phyloP scores from a whole-genome alignment of 2,888 invertebrate genomes.

The Cephus sareptanus region DNA sequence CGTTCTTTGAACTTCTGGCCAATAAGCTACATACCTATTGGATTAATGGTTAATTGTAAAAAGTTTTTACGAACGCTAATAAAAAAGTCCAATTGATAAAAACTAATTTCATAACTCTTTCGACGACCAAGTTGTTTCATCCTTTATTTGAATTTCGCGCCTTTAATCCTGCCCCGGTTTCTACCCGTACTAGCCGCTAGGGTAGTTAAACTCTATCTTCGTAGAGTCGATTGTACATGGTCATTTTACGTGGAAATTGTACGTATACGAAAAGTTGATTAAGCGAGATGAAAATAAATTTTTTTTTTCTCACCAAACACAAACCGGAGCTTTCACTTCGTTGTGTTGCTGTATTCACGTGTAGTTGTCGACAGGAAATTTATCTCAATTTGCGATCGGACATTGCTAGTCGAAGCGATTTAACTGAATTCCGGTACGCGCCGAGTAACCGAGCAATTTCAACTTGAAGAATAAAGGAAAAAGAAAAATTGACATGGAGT shows the following conservation, averaged over 20 bases:
- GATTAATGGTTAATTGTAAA: slow-evolving; percentile 12
- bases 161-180: neutral
- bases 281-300: neutral
- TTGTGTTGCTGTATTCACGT: neutral
- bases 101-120: neutral
- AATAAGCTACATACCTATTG: neutral
- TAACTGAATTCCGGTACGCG: neutral
- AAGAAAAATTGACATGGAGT: neutral
- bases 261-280: neutral
- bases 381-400: slow-evolving; percentile 2
- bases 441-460: neutral
- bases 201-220: neutral
- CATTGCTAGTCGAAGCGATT: neutral
- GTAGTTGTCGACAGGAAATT: neutral
- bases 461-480: neutral
- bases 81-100: slow-evolving; percentile 20
- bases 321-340: neutral
- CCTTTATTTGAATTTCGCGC: neutral
- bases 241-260: neutral
- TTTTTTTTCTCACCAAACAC: neutral
- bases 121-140: slow-evolving; percentile 4
- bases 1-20: neutral
- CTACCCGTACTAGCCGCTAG: neutral
- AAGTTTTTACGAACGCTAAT: slow-evolving; percentile 14
- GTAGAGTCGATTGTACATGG: neutral